A percentile compares a stretch with the other conserved stretches of the same genome.
These are phyloP conservation scores for Telmatochromis sp. DNA, from an alignment of 2,113 vertebrate genomes.

Conservation along the genomic window DNA sequence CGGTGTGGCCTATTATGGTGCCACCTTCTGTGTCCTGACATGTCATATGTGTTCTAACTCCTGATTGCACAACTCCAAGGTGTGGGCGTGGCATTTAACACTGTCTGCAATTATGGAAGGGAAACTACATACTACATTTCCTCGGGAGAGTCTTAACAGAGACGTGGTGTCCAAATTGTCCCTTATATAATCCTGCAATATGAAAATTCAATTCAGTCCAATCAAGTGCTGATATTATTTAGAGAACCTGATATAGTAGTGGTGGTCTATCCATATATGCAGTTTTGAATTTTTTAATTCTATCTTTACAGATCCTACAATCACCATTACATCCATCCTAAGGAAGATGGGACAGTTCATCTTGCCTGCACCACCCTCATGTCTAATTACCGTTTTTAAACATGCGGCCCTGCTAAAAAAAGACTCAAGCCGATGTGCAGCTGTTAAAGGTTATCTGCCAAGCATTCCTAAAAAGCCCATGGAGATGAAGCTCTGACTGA, in stretches of 20 bases:
- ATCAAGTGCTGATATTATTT: not conserved
- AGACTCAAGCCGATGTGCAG: constrained; percentile 48
- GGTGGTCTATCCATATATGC: not conserved
- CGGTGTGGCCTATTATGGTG: constrained; percentile 58
- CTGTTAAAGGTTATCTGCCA: constrained; percentile 52
- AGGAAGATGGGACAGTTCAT: not conserved
- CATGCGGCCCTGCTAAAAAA: constrained; percentile 61
- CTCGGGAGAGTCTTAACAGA: not conserved
- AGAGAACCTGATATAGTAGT: not conserved
- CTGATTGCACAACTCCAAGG: not conserved
- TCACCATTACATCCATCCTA: not conserved
- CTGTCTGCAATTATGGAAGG: not conserved
- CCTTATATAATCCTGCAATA: not conserved
- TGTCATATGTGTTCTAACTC: not conserved
- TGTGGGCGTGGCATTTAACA: not conserved
- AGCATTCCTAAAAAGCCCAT: not conserved
- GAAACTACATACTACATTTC: not conserved
- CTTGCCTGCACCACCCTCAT: not conserved
- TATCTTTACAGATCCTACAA: not conserved
- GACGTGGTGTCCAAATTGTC: not conserved
- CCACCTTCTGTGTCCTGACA: not conserved
- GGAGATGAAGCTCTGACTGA: not conserved
- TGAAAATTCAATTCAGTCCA: not conserved
- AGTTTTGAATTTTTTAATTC: not conserved
- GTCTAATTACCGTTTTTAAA: constrained; percentile 35